Evolutionary conservation across 2,888 invertebrate genomes (phyloP).

Genomic region (Lithophane socia): DNA sequence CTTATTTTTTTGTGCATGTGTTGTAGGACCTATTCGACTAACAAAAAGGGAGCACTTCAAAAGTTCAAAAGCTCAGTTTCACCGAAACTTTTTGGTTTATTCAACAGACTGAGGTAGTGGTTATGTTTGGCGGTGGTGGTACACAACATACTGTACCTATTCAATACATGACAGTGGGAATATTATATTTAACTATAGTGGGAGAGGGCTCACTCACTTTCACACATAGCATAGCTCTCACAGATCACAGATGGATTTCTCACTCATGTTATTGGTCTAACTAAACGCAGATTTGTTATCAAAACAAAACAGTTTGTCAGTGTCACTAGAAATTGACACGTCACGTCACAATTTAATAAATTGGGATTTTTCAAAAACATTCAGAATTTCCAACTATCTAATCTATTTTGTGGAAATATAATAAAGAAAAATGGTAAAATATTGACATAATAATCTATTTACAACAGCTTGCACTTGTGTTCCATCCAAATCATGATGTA

Average conservation of each 20-base stretch:
- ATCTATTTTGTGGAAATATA: background rate
- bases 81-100: too few species aligned
- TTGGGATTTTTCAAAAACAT: background rate
- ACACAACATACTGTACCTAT: too few species aligned
- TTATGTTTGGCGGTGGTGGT: too few species aligned
- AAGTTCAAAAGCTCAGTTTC: too few species aligned
- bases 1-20: too few species aligned
- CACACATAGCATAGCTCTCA: too few species aligned
- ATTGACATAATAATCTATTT: background rate
- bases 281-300: conserved; percentile 11
- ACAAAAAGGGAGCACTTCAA: too few species aligned
- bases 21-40: too few species aligned
- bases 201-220: too few species aligned
- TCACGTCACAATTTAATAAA: conserved; percentile 19
- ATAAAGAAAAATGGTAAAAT: conserved; percentile 19
- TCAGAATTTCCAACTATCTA: background rate
- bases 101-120: too few species aligned
- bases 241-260: background rate
- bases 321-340: conserved; percentile 25
- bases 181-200: too few species aligned
- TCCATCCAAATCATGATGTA: background rate
- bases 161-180: too few species aligned
- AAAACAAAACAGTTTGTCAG: background rate
- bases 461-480: background rate
- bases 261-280: background rate